These are phyloP conservation scores for Acanthopagrus latus DNA, from an alignment of 2,797 vertebrate species.

Conservation along the genomic window DNA sequence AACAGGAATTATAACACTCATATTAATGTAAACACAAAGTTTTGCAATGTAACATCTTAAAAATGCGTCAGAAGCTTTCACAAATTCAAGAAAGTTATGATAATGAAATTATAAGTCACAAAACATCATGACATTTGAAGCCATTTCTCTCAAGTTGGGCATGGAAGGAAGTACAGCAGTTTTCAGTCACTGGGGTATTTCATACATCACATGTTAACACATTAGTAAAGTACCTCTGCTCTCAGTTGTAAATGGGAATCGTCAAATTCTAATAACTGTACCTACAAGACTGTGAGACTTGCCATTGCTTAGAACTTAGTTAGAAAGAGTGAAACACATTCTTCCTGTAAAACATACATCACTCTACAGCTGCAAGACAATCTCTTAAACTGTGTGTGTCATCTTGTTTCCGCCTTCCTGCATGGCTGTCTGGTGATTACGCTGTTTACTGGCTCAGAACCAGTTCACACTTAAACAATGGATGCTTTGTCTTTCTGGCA, in stretches of 20 bases:
- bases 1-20: slow-evolving; percentile 48
- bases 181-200: slow-evolving; percentile 51
- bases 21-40: slow-evolving; percentile 78
- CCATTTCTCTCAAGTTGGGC: slow-evolving; percentile 25
- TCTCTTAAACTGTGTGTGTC: slow-evolving; percentile 30
- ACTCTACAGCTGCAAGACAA: slow-evolving; percentile 24
- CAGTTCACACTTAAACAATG: slow-evolving; percentile 48
- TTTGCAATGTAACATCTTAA: slow-evolving; percentile 50
- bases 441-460: slow-evolving; percentile 62
- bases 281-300: slow-evolving; percentile 21
- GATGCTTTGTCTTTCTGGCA: slow-evolving; percentile 54
- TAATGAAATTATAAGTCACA: slow-evolving; percentile 25
- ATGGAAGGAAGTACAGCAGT: slow-evolving; percentile 70
- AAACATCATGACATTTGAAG: slow-evolving; percentile 18
- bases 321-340: slow-evolving; percentile 13
- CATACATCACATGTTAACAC: slow-evolving; percentile 27
- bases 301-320: slow-evolving; percentile 21
- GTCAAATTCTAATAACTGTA: slow-evolving; percentile 17
- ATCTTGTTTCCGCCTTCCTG: slow-evolving; percentile 29
- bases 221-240: slow-evolving; percentile 10
- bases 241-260: slow-evolving; percentile 4
- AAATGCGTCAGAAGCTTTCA: slow-evolving; percentile 47
- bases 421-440: slow-evolving; percentile 40
- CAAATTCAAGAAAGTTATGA: slow-evolving; percentile 33
- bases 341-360: slow-evolving; percentile 8